Evolutionary conservation across 2,113 vertebrate species (phyloP).

Genomic region (Ivindomyrus marchei): DNA sequence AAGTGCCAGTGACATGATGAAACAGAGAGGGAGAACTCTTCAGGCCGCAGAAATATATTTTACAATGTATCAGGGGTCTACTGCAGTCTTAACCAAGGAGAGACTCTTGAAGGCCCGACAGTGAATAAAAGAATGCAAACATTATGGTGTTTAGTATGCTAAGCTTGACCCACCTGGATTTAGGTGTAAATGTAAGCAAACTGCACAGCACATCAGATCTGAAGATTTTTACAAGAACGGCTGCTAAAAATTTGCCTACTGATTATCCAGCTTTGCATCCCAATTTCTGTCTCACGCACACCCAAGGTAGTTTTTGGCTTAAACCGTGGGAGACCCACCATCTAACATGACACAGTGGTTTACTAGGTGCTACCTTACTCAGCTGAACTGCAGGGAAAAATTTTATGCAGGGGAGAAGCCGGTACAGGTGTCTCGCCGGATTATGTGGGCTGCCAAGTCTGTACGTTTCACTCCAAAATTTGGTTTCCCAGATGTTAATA

Average conservation of each 20-base stretch:
- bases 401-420: not conserved
- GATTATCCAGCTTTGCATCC: not conserved
- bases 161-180: not conserved
- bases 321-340: not conserved
- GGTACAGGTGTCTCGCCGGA: not conserved
- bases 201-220: not conserved
- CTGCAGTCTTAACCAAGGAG: slow-evolving; percentile 76
- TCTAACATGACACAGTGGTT: not conserved
- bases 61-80: not conserved
- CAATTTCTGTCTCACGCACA: not conserved
- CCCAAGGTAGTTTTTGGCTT: not conserved
- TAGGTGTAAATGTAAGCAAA: not conserved
- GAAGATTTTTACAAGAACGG: not conserved
- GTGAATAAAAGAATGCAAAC: slow-evolving; percentile 67
- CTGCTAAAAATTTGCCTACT: not conserved
- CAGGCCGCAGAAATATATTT: slow-evolving; percentile 72
- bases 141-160: slow-evolving; percentile 58
- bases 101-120: slow-evolving; percentile 76
- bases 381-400: not conserved
- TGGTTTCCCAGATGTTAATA: not conserved
- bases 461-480: not conserved
- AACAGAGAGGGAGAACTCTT: slow-evolving; percentile 82
- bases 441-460: not conserved
- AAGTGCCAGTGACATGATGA: slow-evolving; percentile 86
- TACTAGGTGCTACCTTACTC: not conserved